A percentile compares a stretch with the other conserved stretches of the same genome.
Conservation (phyloP, 92 coral and sea anemone genomes). For the Epizoanthus ramosus region DNA sequence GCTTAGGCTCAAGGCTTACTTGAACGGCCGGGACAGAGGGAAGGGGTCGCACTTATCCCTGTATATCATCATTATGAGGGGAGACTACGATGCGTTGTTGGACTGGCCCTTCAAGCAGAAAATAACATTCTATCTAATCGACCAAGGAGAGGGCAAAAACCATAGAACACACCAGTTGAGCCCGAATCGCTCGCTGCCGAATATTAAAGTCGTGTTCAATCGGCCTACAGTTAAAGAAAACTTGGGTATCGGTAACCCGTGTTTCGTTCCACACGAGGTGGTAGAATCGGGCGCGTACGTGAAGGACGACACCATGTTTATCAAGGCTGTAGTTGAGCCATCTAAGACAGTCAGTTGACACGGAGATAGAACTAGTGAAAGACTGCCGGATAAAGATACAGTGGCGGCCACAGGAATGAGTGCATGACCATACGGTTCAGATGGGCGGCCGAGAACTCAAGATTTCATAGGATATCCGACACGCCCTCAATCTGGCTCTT, state of each 20-base stretch:
- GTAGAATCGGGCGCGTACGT: slow-evolving; percentile 85
- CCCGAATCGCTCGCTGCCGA: slow-evolving; percentile 96
- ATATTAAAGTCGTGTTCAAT: slow-evolving; percentile 95
- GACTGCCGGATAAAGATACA: too few species aligned
- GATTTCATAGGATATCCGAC: too few species aligned
- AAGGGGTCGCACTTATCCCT: slow-evolving; percentile 90
- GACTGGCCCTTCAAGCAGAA: slow-evolving; percentile 99
- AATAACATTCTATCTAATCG: slow-evolving; percentile 90
- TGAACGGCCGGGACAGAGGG: slow-evolving; percentile 97
- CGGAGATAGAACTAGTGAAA: too few species aligned
- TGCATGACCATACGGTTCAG: too few species aligned
- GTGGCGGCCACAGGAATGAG: too few species aligned
- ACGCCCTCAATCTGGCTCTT: too few species aligned
- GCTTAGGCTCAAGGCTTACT: slow-evolving; percentile 88
- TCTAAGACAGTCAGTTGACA: slow-evolving; percentile 44
- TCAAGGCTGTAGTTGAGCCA: slow-evolving; percentile 88
- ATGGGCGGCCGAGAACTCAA: too few species aligned
- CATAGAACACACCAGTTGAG: slow-evolving; percentile 93
- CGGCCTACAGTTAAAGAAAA: slow-evolving; percentile 93
- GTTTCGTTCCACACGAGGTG: slow-evolving; percentile 92
- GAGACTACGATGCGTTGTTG: slow-evolving; percentile 88
- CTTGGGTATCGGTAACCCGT: slow-evolving; percentile 98
- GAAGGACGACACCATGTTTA: slow-evolving; percentile 86
- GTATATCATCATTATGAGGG: slow-evolving; percentile 96
- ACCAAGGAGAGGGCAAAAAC: slow-evolving; percentile 88